Evolutionary conservation across 2,113 vertebrate genomes (phyloP).

Genomic region (Pithys albifrons): DNA sequence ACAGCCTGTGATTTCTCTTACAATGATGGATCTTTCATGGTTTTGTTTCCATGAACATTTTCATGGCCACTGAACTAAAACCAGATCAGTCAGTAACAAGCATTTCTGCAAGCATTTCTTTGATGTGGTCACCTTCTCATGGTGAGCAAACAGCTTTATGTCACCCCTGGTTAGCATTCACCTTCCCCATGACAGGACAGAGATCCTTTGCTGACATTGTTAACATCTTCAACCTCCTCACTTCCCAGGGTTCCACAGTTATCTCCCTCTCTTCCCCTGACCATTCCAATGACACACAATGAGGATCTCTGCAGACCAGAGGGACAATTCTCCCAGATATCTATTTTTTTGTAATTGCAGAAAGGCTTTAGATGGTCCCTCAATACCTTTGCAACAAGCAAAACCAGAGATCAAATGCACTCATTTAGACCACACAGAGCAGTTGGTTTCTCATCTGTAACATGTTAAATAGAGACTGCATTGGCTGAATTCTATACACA

Average conservation of each 20-base stretch:
- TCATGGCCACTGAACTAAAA: background rate
- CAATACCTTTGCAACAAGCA: background rate
- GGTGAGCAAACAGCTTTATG: background rate
- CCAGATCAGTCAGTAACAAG: background rate
- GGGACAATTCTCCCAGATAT: background rate
- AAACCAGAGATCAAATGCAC: background rate
- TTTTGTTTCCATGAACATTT: background rate
- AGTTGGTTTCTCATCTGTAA: background rate
- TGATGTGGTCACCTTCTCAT: background rate
- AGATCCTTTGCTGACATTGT: background rate
- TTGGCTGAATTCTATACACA: background rate
- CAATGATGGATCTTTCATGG: background rate
- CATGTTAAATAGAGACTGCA: background rate
- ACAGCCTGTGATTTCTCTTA: background rate
- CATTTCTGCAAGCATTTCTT: background rate
- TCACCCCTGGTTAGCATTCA: background rate
- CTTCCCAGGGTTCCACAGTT: background rate
- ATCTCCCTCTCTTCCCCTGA: background rate
- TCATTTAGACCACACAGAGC: background rate
- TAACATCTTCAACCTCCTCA: background rate
- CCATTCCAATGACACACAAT: background rate
- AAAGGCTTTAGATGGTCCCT: background rate
- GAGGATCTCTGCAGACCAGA: background rate
- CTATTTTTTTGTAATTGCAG: background rate
- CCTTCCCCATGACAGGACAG: background rate